Evolutionary conservation across 2,113 vertebrate genomes (phyloP).

Genomic region (Eolophus roseicapilla): DNA sequence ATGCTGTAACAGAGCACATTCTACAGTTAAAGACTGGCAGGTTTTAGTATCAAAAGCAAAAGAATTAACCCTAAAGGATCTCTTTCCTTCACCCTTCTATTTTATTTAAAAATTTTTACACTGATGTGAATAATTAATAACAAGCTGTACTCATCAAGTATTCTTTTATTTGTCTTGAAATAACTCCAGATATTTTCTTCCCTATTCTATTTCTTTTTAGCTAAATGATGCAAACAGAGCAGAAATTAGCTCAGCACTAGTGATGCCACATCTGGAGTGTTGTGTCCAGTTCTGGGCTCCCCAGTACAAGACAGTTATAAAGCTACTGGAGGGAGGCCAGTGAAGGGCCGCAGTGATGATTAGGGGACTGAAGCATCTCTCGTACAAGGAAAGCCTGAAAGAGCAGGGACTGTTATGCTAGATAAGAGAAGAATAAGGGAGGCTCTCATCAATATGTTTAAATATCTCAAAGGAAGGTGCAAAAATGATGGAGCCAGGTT

Average conservation of each 20-base stretch:
- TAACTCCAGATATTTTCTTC: neutral
- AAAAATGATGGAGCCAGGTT: neutral
- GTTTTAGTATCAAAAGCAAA: neutral
- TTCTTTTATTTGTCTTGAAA: neutral
- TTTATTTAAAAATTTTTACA: neutral
- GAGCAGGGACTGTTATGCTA: neutral
- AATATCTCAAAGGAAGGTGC: neutral
- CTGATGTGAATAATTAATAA: neutral
- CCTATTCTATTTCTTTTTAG: neutral
- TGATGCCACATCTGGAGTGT: neutral
- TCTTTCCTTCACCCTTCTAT: neutral
- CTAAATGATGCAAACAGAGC: neutral
- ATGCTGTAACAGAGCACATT: neutral
- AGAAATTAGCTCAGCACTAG: neutral
- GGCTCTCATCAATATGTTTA: accelerated
- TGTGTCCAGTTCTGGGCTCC: neutral
- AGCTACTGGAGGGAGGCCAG: neutral
- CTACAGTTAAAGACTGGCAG: neutral
- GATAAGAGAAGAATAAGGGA: neutral
- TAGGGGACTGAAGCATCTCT: neutral
- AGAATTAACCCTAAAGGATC: neutral
- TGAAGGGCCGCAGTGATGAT: neutral
- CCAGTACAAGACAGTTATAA: neutral
- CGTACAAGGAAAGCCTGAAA: neutral
- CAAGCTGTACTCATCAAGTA: neutral